Base-by-base conservation (phyloP, 2,113 vertebrate species). In the Actenoides lindsayi region DNA sequence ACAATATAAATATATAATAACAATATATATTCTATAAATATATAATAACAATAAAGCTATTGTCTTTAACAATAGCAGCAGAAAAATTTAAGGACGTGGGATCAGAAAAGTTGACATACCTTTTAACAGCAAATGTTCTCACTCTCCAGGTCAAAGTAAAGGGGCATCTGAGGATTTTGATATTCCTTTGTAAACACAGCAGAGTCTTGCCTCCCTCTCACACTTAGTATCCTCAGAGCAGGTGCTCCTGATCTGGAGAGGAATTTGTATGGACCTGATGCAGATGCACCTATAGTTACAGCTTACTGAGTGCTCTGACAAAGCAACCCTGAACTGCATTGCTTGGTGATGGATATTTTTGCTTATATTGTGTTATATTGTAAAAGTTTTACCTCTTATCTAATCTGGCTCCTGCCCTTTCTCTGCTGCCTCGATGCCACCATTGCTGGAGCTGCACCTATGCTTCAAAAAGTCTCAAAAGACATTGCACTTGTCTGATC, bases 401-500 rank as follows among this genome's bases (percentile, higher is more conserved):
- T 39, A 46, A 80, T 41, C 50, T 86, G 60, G 31, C 37, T 57
- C 31, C 73, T 67, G n/a, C 11, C 33, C 35, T 68, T 67, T 37
- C 65, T 54, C 44, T 81, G 60, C 68, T 68, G 42, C 75, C 33
- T 56, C 42, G 31, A 2, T 51, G 12, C 31, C 62, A 24, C 13
- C 0, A 1, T 10, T 53, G 13, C 13, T 42, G 37, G 42, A 83
- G 41, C 54, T 50, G 60, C 46, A 33, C 6, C 23, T 5, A 0
- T 37, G 39, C 46, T 79, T 51, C 56, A 86, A 39, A 31, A 74
- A 19, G 56, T 44, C 63, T 62, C 64, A 53, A 39, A 39, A 50
- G n/a, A 10, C 31, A 42, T 44, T 0, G 0, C 46, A 6, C 63
- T 67, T 54, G 42, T 23, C 48, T 41, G 0, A 0, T 35, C 6